phyloP scores from a whole-genome alignment of 2,888 invertebrate genomes.

The Hylaea fasciaria region DNA sequence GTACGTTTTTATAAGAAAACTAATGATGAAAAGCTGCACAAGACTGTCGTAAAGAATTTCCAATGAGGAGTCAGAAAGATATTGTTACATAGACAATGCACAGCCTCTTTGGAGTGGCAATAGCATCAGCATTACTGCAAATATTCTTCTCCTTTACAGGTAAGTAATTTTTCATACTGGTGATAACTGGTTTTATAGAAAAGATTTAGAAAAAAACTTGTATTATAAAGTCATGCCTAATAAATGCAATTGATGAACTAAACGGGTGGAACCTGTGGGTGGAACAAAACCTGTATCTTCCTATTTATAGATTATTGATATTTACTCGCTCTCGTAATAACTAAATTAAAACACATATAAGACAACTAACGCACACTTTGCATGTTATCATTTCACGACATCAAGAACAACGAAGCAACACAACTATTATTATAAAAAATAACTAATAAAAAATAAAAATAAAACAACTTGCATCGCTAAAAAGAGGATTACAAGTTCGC shows the following conservation, averaged over 20 bases:
- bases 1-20: slow-evolving; percentile 3
- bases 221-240: no score
- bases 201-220: not conserved
- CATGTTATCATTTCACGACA: no score
- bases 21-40: slow-evolving; percentile 18
- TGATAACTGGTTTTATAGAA: not conserved
- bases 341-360: no score
- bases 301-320: no score
- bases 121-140: slow-evolving; percentile 75
- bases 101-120: slow-evolving; percentile 74
- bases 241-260: no score
- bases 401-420: no score
- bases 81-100: slow-evolving; percentile 78
- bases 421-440: slow-evolving; percentile 24
- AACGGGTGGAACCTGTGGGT: no score
- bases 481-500: slow-evolving; percentile 23
- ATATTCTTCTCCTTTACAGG: slow-evolving; percentile 73
- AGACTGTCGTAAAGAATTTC: slow-evolving; percentile 60
- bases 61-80: slow-evolving; percentile 68
- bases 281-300: no score
- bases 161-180: slow-evolving; percentile 48
- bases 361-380: no score
- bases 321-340: no score
- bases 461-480: slow-evolving; percentile 8
- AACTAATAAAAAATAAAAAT: slow-evolving; percentile 19